A percentile compares a stretch with the other conserved stretches of the same genome.
Evolutionary conservation across 2,113 vertebrate genomes (phyloP).

Genomic region (Neofelis nebulosa): DNA sequence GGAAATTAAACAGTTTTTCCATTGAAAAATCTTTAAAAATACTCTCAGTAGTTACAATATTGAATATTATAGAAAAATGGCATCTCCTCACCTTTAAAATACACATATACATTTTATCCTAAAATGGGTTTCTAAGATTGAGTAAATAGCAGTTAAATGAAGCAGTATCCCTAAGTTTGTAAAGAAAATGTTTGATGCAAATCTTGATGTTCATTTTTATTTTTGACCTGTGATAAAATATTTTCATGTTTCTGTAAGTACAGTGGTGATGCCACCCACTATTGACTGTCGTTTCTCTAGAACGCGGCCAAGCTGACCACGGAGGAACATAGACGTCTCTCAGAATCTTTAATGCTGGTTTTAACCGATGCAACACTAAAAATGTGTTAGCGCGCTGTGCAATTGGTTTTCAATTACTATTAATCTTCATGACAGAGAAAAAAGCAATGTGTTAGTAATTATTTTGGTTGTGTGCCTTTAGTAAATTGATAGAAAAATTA

Average conservation of each 20-base stretch:
- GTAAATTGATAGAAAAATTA: slow-evolving; percentile 70
- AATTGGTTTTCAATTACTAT: slow-evolving; percentile 64
- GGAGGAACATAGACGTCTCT: background rate
- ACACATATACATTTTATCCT: background rate
- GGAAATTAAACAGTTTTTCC: background rate
- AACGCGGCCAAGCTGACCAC: background rate
- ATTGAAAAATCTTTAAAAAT: slow-evolving; percentile 16
- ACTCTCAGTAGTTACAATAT: background rate
- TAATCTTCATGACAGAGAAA: slow-evolving; percentile 67
- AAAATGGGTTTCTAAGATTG: background rate
- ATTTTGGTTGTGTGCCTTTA: slow-evolving; percentile 70
- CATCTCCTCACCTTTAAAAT: background rate
- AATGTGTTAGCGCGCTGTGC: background rate
- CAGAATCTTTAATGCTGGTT: background rate
- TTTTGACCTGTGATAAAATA: background rate
- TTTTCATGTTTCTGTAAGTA: background rate
- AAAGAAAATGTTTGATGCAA: background rate
- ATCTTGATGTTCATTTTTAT: background rate
- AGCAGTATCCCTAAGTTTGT: background rate
- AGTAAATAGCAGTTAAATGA: background rate
- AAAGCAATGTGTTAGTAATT: slow-evolving; percentile 70
- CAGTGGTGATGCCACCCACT: background rate
- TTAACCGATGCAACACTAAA: background rate
- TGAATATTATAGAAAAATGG: background rate
- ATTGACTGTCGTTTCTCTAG: background rate